Percentiles rank a stretch among this genome's conserved stretches.
These are phyloP conservation scores for Euspilapteryx auroguttella DNA, from an alignment of 2,888 invertebrate genomes.

Conservation along the genomic window DNA sequence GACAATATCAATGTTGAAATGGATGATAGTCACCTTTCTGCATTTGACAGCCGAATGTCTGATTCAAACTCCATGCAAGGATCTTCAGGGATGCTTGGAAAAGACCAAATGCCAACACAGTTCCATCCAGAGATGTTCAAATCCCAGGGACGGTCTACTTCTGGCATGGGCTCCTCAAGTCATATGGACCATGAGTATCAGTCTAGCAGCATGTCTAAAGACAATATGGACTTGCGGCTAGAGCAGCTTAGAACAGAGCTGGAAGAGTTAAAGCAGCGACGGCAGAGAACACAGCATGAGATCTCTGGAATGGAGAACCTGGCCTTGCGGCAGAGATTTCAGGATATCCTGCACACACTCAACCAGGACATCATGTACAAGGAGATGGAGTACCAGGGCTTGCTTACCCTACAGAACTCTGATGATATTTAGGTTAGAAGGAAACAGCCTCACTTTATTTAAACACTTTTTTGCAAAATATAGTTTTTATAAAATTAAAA, in stretches of 20 bases:
- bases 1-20: constrained; percentile 77
- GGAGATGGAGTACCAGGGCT: constrained; percentile 66
- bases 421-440: constrained; percentile 27
- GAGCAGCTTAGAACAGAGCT: constrained; percentile 74
- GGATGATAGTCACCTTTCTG: constrained; percentile 78
- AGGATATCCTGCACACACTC: constrained; percentile 77
- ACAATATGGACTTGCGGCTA: constrained; percentile 65
- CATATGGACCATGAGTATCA: constrained; percentile 34
- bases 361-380: constrained; percentile 79
- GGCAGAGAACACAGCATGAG: constrained; percentile 80
- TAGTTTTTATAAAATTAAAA: too few species aligned
- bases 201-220: constrained; percentile 30
- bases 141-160: constrained; percentile 9
- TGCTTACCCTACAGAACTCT: constrained; percentile 36
- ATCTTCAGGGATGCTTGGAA: too few species aligned
- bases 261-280: constrained; percentile 71
- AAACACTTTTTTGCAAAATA: too few species aligned
- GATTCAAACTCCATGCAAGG: constrained; percentile 51
- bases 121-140: constrained; percentile 39
- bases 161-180: constrained; percentile 9
- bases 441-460: background rate
- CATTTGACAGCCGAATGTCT: constrained; percentile 72
- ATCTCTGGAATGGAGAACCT: constrained; percentile 84
- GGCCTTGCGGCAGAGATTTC: constrained; percentile 79
- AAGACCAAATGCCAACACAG: constrained; percentile 24